phyloP scores from a whole-genome alignment of 2,113 vertebrate species.

The Colinus virginianus region DNA sequence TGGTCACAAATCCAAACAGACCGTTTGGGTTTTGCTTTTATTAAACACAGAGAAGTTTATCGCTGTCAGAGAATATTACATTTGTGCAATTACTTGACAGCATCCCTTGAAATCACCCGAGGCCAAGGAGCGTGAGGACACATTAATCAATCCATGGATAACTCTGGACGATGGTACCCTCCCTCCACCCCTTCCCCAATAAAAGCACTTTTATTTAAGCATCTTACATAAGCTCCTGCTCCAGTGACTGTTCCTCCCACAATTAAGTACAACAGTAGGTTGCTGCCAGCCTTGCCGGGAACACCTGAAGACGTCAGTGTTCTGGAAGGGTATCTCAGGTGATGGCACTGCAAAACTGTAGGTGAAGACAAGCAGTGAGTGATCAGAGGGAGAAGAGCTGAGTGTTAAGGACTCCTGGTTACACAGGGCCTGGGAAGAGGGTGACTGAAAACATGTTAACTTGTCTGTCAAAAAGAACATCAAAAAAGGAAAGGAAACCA shows the following conservation, averaged over 20 bases:
- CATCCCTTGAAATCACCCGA: constrained; percentile 37
- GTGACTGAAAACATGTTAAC: not conserved
- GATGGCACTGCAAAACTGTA: constrained; percentile 79
- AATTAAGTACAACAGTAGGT: constrained; percentile 82
- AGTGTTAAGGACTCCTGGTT: constrained; percentile 51
- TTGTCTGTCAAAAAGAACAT: not conserved
- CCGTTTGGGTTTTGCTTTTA: not conserved
- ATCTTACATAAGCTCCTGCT: constrained; percentile 84
- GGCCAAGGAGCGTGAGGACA: not conserved
- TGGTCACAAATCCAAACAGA: not conserved
- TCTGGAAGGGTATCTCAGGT: constrained; percentile 78
- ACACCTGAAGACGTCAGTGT: constrained; percentile 83
- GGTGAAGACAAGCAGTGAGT: constrained; percentile 67
- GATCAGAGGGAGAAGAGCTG: constrained; percentile 67
- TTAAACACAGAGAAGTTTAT: not conserved
- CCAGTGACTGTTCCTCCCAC: constrained; percentile 83
- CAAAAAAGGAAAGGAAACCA: not conserved
- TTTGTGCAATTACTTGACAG: constrained; percentile 19
- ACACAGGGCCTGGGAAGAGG: constrained; percentile 29
- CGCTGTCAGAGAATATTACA: not conserved
- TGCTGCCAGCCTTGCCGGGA: constrained; percentile 81
- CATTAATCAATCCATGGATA: not conserved
- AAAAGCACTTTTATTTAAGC: constrained; percentile 20
- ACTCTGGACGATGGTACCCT: not conserved
- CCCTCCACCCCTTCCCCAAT: constrained; percentile 36